Evolutionary conservation across 2,888 invertebrate genomes (phyloP).

Genomic region (Diarsia brunnea): DNA sequence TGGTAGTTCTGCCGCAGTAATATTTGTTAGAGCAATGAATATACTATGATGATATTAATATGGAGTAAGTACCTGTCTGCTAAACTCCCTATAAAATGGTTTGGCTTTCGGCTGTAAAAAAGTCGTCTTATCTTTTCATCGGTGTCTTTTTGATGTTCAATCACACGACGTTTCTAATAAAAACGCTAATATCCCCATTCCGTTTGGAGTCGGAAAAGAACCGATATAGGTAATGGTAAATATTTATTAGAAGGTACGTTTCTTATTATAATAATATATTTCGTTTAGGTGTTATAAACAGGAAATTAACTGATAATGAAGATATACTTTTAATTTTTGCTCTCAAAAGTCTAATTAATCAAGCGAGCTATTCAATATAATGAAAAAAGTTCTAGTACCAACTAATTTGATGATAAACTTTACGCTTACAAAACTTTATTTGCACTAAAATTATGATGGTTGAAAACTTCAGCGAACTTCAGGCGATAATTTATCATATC

Average conservation of each 20-base stretch:
- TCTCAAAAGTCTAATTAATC: neutral
- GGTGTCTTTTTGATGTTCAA: slow-evolving; percentile 43
- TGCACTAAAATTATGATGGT: slow-evolving; percentile 74
- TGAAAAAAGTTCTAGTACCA: slow-evolving; percentile 1
- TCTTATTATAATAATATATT: neutral
- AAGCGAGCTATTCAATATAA: slow-evolving; percentile 4
- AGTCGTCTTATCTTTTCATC: slow-evolving; percentile 38
- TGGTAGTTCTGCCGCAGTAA: slow-evolving; percentile 8
- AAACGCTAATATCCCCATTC: slow-evolving; percentile 44
- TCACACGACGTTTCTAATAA: slow-evolving; percentile 36
- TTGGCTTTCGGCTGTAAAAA: slow-evolving; percentile 28
- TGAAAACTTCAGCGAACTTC: slow-evolving; percentile 68
- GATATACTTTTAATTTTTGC: neutral
- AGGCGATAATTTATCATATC: slow-evolving; percentile 83
- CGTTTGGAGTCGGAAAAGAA: slow-evolving; percentile 10
- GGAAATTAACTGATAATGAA: neutral
- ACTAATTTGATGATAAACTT: slow-evolving; percentile 43
- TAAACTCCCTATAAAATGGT: slow-evolving; percentile 19
- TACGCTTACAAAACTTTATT: slow-evolving; percentile 63
- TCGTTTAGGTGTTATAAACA: neutral
- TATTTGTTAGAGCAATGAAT: slow-evolving; percentile 27
- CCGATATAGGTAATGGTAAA: neutral
- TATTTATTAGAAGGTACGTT: slow-evolving; percentile 21
- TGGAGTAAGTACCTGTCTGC: slow-evolving; percentile 6
- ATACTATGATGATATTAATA: slow-evolving; percentile 7